Evolutionary conservation across 2,113 vertebrate genomes (phyloP).

Genomic region (Laticauda laticaudata): DNA sequence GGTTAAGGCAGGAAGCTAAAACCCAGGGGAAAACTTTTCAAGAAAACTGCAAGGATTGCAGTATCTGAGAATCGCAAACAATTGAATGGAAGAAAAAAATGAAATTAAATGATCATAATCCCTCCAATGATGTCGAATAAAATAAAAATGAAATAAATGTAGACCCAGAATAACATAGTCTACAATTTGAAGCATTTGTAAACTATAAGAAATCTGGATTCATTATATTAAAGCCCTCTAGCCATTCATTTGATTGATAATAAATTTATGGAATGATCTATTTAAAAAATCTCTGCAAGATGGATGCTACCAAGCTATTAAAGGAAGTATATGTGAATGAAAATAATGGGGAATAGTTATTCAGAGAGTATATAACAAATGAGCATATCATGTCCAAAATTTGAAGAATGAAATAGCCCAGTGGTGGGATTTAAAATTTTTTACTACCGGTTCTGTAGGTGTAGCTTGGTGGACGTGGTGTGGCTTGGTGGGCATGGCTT

Average conservation of each 20-base stretch:
- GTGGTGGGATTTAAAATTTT: too few species aligned
- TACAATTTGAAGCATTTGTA: not conserved
- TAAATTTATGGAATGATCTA: not conserved
- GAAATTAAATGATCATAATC: not conserved
- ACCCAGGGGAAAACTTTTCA: not conserved
- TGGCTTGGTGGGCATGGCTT: too few species aligned
- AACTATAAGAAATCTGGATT: not conserved
- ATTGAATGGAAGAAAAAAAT: not conserved
- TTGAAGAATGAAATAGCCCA: not conserved
- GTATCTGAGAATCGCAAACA: not conserved
- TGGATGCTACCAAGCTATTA: not conserved
- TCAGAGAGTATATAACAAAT: not conserved
- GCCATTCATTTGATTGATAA: not conserved
- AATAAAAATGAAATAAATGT: not conserved
- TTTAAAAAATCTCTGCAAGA: not conserved
- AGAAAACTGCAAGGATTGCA: not conserved
- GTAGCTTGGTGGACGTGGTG: too few species aligned
- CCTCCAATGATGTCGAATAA: not conserved
- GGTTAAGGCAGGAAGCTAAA: not conserved
- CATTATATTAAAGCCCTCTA: not conserved
- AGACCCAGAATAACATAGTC: not conserved
- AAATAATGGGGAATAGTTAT: not conserved
- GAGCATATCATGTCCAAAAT: not conserved
- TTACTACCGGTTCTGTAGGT: too few species aligned
- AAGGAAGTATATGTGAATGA: not conserved